Conservation (phyloP, 1,140 invertebrate species). For the Calliphora vicina region DNA sequence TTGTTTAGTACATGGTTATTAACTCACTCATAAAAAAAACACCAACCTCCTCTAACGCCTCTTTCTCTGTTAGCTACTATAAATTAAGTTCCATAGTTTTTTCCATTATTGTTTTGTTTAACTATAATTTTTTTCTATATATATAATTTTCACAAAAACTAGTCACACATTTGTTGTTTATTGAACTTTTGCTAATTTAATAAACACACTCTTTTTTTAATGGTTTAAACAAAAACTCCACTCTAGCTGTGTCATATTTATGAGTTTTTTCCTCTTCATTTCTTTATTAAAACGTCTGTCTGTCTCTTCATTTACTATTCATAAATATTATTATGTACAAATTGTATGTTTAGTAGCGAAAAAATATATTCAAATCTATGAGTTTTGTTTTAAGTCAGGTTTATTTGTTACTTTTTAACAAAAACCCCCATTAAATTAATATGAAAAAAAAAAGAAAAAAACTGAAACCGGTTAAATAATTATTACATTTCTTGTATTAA, state of each 20-base stretch:
- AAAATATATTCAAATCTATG: not conserved
- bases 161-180: not conserved
- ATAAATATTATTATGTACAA: too few relatives aligned
- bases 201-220: not conserved
- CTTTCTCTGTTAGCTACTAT: not conserved
- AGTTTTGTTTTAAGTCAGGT: not conserved
- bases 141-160: not conserved
- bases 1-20: not conserved
- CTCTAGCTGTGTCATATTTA: too few relatives aligned
- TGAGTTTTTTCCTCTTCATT: not conserved
- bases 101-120: too few relatives aligned
- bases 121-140: not conserved
- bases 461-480: not conserved
- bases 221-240: too few relatives aligned
- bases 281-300: too few relatives aligned
- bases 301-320: not conserved
- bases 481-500: not conserved
- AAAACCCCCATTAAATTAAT: too few relatives aligned
- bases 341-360: too few relatives aligned
- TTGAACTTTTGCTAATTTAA: constrained; percentile 12
- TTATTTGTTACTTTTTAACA: not conserved
- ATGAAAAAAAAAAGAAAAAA: not conserved
- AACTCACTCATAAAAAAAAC: too few relatives aligned
- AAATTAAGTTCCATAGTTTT: too few relatives aligned
- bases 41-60: not conserved